These are phyloP conservation scores for Spermophilus dauricus DNA, from an alignment of 2,113 vertebrate genomes.

Conservation along the genomic window DNA sequence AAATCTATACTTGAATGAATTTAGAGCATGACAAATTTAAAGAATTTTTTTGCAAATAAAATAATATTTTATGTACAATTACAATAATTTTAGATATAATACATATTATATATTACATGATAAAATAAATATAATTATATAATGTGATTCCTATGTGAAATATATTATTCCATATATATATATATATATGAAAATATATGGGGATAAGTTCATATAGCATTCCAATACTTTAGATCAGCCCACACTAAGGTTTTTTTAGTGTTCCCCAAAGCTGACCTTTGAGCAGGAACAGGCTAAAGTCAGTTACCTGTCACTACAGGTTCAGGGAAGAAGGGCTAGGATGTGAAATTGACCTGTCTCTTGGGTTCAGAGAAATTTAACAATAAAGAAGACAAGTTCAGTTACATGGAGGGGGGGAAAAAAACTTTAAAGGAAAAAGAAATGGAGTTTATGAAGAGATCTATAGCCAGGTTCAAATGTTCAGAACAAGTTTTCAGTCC, in stretches of 20 bases:
- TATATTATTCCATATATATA: too few species aligned
- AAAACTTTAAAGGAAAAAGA: not conserved
- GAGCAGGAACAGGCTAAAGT: not conserved
- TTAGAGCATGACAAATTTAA: not conserved
- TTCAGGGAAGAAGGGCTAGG: not conserved
- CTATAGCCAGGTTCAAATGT: not conserved
- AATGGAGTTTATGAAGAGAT: not conserved
- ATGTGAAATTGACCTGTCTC: rapidly evolving
- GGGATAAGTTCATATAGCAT: not conserved
- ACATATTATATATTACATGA: too few species aligned
- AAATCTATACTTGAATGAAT: not conserved
- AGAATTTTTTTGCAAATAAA: not conserved
- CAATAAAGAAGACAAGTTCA: not conserved
- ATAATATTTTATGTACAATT: too few species aligned
- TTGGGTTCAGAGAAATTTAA: not conserved
- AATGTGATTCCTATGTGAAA: too few species aligned
- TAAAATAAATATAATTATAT: too few species aligned
- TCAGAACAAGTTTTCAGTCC: not conserved
- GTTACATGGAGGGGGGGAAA: not conserved
- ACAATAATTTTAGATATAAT: too few species aligned
- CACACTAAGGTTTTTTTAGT: not conserved
- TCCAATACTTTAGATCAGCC: not conserved
- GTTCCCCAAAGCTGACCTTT: not conserved
- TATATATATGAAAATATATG: too few species aligned
- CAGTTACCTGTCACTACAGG: too few species aligned